Evolutionary conservation across 1,140 invertebrate species (phyloP).

Genomic region (Bombus soroeensis): DNA sequence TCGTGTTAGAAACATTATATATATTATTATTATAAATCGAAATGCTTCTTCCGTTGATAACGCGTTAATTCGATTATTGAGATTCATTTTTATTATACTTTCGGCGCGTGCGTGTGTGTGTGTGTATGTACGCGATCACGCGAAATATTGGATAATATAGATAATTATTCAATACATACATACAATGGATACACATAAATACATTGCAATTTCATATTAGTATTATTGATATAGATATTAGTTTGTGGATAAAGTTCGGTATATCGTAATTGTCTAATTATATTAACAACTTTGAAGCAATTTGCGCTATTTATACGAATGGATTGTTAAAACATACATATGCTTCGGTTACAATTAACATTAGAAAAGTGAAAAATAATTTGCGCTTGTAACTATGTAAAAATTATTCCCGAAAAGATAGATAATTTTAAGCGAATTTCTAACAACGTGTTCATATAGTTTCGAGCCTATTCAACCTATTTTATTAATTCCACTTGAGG

Average conservation of each 20-base stretch:
- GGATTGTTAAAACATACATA: background rate
- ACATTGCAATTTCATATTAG: too few species aligned
- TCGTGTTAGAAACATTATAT: slow-evolving; percentile 54
- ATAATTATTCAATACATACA: background rate
- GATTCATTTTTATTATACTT: background rate
- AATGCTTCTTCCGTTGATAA: slow-evolving; percentile 37
- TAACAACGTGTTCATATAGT: background rate
- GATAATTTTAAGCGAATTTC: too few species aligned
- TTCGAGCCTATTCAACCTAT: background rate
- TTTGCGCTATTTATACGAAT: background rate
- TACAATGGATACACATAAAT: too few species aligned
- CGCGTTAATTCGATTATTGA: too few species aligned
- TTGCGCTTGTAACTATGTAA: too few species aligned
- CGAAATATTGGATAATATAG: too few species aligned
- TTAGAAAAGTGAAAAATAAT: background rate
- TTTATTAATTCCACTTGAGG: too few species aligned
- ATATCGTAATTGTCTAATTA: background rate
- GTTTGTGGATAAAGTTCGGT: background rate
- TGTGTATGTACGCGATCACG: background rate
- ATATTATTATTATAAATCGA: slow-evolving; percentile 8
- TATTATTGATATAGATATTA: too few species aligned
- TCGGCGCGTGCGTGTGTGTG: too few species aligned
- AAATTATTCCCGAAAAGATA: background rate
- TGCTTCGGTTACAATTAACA: background rate
- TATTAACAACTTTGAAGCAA: background rate